Conservation (phyloP, 2,797 vertebrate genomes). For the Lophotriccus pileatus region DNA sequence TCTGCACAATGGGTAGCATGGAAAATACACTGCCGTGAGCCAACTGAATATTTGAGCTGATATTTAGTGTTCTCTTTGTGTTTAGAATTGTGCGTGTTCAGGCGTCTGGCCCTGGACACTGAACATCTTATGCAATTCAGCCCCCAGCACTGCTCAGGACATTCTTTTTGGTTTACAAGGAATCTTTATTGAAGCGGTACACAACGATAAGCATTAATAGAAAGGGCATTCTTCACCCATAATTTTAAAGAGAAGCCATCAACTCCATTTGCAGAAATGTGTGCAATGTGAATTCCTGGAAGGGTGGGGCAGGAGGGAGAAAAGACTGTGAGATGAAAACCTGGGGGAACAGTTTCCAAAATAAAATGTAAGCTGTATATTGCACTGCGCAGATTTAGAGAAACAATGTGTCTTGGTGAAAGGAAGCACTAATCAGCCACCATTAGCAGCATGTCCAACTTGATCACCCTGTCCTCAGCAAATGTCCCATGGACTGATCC, state of each 20-base stretch:
- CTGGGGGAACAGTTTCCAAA: background rate
- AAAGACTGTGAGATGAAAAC: background rate
- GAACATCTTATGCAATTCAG: constrained; percentile 6
- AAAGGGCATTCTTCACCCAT: constrained; percentile 17
- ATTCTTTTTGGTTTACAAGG: constrained; percentile 46
- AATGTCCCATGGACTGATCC: background rate
- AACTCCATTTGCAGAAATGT: constrained; percentile 16
- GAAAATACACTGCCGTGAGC: background rate
- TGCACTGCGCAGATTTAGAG: background rate
- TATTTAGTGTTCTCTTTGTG: background rate
- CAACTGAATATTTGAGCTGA: background rate
- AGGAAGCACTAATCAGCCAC: background rate
- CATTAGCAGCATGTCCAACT: rapidly evolving
- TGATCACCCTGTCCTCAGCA: background rate
- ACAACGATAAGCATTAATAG: constrained; percentile 25
- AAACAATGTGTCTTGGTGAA: background rate
- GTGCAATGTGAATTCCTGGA: constrained; percentile 31
- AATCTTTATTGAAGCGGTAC: constrained; percentile 18
- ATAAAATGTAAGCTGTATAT: background rate
- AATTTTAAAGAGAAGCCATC: constrained; percentile 11
- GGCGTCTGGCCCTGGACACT: background rate
- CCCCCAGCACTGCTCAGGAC: background rate
- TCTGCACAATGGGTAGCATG: background rate
- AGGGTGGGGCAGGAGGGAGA: background rate
- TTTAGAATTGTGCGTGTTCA: background rate